These are phyloP conservation scores for Drosophila ohnishii DNA, from an alignment of 1,140 invertebrate genomes.

Conservation along the genomic window DNA sequence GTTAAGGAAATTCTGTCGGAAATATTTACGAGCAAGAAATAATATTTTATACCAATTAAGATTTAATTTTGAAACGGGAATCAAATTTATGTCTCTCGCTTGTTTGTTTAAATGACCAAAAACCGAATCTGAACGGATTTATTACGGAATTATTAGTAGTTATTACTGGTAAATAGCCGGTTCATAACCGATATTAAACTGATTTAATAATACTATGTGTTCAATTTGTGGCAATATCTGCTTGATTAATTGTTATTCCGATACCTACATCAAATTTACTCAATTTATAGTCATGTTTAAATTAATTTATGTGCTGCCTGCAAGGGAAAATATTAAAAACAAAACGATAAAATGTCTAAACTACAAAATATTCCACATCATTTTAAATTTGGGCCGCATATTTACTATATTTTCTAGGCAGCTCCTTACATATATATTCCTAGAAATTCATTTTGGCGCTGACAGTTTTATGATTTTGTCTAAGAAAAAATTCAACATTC, in stretches of 20 bases:
- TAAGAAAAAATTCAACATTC: slow-evolving; percentile 33
- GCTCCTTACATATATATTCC: slow-evolving; percentile 12
- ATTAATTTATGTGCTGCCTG: not conserved
- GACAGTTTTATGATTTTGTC: slow-evolving; percentile 51
- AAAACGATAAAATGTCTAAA: slow-evolving; percentile 2
- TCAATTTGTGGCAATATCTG: not conserved
- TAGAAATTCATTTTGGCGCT: slow-evolving; percentile 37
- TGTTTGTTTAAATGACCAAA: not conserved
- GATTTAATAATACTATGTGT: not conserved
- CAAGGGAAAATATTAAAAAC: slow-evolving; percentile 8
- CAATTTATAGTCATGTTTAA: not conserved
- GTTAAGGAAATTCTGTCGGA: slow-evolving; percentile 6
- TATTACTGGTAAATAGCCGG: not conserved
- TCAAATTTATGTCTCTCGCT: not conserved
- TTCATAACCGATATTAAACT: not conserved
- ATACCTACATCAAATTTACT: not conserved
- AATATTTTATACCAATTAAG: not conserved
- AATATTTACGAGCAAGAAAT: not conserved
- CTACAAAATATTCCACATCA: not conserved
- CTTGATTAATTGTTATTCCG: not conserved
- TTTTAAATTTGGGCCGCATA: slow-evolving; percentile 1
- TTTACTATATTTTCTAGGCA: slow-evolving; percentile 20
- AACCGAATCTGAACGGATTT: not conserved
- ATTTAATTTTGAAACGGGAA: not conserved
- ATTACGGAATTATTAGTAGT: not conserved